Conservation (phyloP, 2,888 invertebrate genomes). For the Lasioglossum villosulum region DNA sequence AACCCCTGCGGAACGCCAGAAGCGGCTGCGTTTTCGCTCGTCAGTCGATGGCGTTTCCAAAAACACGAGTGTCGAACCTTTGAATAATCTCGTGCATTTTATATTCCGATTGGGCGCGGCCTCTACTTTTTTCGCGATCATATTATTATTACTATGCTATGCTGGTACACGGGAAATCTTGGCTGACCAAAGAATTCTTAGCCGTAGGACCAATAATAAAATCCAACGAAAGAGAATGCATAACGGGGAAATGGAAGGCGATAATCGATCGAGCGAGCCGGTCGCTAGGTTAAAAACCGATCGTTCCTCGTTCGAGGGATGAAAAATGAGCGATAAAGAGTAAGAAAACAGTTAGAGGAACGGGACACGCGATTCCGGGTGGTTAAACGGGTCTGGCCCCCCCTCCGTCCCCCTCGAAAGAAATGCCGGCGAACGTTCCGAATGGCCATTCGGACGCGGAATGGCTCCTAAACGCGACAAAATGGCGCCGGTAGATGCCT, state of each 20-base stretch:
- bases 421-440: neutral
- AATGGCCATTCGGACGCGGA: conserved; percentile 3
- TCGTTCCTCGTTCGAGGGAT: neutral
- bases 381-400: neutral
- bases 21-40: neutral
- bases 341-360: conserved; percentile 1
- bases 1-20: neutral
- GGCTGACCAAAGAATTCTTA: too few relatives aligned
- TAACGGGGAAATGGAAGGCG: neutral
- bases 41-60: neutral
- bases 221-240: neutral
- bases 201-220: neutral
- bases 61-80: neutral
- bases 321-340: conserved; percentile 11
- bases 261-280: neutral
- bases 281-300: neutral
- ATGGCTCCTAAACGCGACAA: conserved; percentile 18
- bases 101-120: neutral
- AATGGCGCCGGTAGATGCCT: conserved; percentile 19
- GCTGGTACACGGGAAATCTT: too few relatives aligned
- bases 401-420: too few relatives aligned
- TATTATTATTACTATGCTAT: too few relatives aligned
- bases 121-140: neutral
- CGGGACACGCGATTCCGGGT: neutral
- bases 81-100: neutral